Base-by-base conservation (phyloP, 2,113 vertebrate species). In the Arvicanthis niloticus region DNA sequence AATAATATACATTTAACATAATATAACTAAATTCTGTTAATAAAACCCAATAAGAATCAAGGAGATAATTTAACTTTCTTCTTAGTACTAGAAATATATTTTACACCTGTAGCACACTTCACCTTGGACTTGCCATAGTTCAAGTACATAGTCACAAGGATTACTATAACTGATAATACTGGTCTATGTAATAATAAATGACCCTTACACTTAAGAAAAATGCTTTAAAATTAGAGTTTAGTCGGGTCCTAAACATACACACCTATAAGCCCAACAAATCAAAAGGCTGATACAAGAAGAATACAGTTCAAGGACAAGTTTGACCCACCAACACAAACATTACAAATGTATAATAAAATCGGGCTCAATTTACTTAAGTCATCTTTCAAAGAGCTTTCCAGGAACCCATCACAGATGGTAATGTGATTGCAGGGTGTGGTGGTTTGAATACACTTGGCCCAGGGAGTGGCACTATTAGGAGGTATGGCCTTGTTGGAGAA, bases 11-110 rank as follows among this genome's bases (percentile, higher is more conserved):
- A 56, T 22, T 92, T 90, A 96, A 68, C 26, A n/a, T 16, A 91
- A 37, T 73, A 91, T 45, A n/a, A 24, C 77, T 58, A 86, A 96
- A 89, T 93, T 86, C 70, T 91, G 77, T 88, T 94, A 31, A 87
- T 96, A 92, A 76, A 40, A n/a, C 17, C 89, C 73, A 65, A 29
- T 1, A 75, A 70, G 42, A n/a, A 89, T 40, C 45, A 56, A 65
- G 81, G 45, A 91, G n/a, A 80, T 62, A 42, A 34, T 34, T 92
- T 29, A 12, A 22, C 21, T 37, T 89, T 48, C 89, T 88, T 65
- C 26, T 60, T 56, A 86, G 62, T 58, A 86, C 45, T 56, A 94
- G 40, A 22, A 31, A n/a, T 80, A 13, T 91, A 42, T 75, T 85
- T 86, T 89, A 53, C 13, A 82, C 7, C 76, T n/a, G 45, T 0